Percentiles rank a stretch among this genome's conserved stretches.
Conservation (phyloP, 2,113 vertebrate genomes). For the Heteronetta atricapilla region DNA sequence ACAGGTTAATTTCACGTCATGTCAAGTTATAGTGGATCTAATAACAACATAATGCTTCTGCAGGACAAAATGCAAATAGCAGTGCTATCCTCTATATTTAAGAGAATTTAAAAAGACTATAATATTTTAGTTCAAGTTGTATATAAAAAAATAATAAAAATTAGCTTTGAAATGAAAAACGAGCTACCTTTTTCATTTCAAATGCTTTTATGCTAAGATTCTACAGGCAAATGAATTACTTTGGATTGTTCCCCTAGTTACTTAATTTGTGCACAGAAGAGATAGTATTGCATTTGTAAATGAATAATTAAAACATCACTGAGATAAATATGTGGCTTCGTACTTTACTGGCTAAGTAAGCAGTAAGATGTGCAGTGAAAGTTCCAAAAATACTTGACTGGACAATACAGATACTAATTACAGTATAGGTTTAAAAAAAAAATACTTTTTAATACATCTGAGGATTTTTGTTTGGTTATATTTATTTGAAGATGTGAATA, state of each 20-base stretch:
- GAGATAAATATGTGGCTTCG: slow-evolving; percentile 54
- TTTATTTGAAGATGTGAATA: neutral
- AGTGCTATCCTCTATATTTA: neutral
- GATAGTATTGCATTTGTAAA: slow-evolving; percentile 67
- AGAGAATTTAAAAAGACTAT: neutral
- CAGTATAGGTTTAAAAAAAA: neutral
- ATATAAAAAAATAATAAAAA: neutral
- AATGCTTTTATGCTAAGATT: neutral
- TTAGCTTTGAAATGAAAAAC: neutral
- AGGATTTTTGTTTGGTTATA: neutral
- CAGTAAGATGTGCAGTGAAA: neutral
- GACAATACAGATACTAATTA: neutral
- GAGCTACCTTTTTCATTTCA: neutral
- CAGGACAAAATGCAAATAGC: neutral
- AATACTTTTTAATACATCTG: neutral
- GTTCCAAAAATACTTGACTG: neutral
- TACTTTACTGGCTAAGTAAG: neutral
- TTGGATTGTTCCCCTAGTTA: neutral
- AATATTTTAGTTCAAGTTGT: neutral
- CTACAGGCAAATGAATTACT: neutral
- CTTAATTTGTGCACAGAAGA: slow-evolving; percentile 54
- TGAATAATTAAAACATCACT: slow-evolving; percentile 78
- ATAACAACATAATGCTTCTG: neutral
- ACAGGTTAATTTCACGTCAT: neutral
- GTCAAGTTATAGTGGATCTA: neutral